Base-by-base conservation (phyloP, 1,140 invertebrate species). In the Leptinotarsa texana region DNA sequence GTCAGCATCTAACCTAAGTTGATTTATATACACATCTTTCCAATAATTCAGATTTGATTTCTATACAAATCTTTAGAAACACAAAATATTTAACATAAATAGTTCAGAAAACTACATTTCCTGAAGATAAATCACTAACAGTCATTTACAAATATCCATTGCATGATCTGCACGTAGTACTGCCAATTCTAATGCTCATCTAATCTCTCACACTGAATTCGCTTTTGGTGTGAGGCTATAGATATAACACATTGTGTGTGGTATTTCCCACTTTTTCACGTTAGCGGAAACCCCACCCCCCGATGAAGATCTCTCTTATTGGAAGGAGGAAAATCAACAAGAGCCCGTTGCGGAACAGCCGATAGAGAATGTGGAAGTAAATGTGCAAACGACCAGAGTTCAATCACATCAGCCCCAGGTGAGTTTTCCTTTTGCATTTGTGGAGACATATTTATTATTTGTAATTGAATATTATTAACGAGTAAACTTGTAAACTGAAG, bases 231-330 rank as follows among this genome's bases (percentile, higher is more conserved):
- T 72, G 67, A 79, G 74, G 74, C 24, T 74, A 66, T 68, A 72
- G 77, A 70, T 80, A 76, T 77, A 79, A 80, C 76, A 79, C 74
- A 71, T 77, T 79, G 63, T 72, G 75, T 77, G 73, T 79, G 77
- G 74, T 74, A 73, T 76, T 73, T 75, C 61, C 71, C 63, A 75
- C 74, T 80, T 79, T 74, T 76, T 74, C 78, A 74, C 75, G 79
- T 63, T 75, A 80, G 78, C 78, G 70, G 76, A 79, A 70, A 77
- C 72, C 51, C 72, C 74, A 21, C 83, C 75, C 82, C 81, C 63
- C 80, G 69, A 82, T 83, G 84, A 81, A 82, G 79, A 74, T 49
- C 69, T 73, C 70, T 63, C 80, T 17, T 42, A 69, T 4, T 73
- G 80, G 42, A 80, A 80, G 6, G 66, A 72, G 13, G 61, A 75